Percentiles rank a stretch among this genome's conserved stretches.
Evolutionary conservation across 2,888 invertebrate species (phyloP).

Genomic region (Blastobasis lacticolella): DNA sequence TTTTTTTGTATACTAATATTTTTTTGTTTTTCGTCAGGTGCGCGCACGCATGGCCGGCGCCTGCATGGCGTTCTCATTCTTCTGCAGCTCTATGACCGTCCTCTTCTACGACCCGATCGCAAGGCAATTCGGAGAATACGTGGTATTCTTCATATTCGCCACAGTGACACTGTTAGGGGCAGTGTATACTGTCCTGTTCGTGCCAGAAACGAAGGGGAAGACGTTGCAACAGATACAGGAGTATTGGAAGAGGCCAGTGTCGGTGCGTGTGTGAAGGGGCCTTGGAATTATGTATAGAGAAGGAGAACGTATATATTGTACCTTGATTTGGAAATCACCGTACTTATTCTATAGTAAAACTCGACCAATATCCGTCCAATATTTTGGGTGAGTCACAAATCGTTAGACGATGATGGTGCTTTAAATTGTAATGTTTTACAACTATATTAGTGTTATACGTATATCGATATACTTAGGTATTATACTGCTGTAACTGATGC

Average conservation of each 20-base stretch:
- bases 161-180: constrained; percentile 44
- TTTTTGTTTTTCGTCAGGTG: constrained; percentile 23
- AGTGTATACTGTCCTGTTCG: constrained; percentile 48
- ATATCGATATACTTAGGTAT: no score
- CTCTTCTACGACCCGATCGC: constrained; percentile 47
- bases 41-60: constrained; percentile 51
- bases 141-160: constrained; percentile 55
- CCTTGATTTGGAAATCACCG: no score
- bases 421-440: no score
- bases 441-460: no score
- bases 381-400: constrained; percentile 31
- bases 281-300: no score
- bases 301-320: no score
- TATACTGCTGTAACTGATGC: no score
- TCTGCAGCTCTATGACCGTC: constrained; percentile 54
- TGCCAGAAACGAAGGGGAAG: constrained; percentile 67
- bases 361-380: no score
- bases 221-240: constrained; percentile 45
- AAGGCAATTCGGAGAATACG: constrained; percentile 42
- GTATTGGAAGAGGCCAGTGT: constrained; percentile 36
- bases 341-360: no score
- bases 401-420: no score
- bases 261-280: constrained; percentile 30
- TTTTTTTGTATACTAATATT: no score
- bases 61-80: constrained; percentile 51